A percentile compares a stretch with the other conserved stretches of the same genome.
Evolutionary conservation across 2,888 invertebrate species (phyloP).

Genomic region (Drosophila flavopinicola): DNA sequence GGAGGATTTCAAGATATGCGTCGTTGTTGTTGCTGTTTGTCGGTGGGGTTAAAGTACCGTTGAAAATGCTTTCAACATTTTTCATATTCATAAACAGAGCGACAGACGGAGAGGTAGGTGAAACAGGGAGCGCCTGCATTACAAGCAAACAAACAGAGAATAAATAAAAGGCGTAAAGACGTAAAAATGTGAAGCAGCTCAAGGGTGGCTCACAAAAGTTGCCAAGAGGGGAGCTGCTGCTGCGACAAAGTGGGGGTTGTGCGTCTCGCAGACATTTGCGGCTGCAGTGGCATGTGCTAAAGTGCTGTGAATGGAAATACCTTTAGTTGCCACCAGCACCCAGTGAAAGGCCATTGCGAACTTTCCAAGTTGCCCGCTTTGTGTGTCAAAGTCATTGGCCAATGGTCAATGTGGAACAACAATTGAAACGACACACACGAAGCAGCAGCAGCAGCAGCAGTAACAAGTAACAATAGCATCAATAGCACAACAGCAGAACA

Average conservation of each 20-base stretch:
- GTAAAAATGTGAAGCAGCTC: conserved; percentile 29
- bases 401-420: conserved; percentile 68
- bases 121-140: conserved; percentile 28
- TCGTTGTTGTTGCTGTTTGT: conserved; percentile 19
- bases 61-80: conserved; percentile 72
- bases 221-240: background rate
- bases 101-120: background rate
- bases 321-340: conserved; percentile 20
- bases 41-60: conserved; percentile 71
- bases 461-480: background rate
- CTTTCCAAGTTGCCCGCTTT: conserved; percentile 50
- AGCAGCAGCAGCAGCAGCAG: conserved; percentile 8
- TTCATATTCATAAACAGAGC: conserved; percentile 56
- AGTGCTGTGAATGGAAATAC: conserved; percentile 31
- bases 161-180: conserved; percentile 58
- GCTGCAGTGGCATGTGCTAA: background rate
- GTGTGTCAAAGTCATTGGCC: conserved; percentile 73
- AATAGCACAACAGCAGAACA: background rate
- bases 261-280: no score
- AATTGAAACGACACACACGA: conserved; percentile 63
- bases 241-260: no score
- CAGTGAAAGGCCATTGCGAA: conserved; percentile 63
- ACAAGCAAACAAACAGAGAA: conserved; percentile 57
- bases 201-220: conserved; percentile 15
- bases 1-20: conserved; percentile 51